A percentile compares a stretch with the other conserved stretches of the same genome.
These are phyloP conservation scores for Tenrec ecaudatus DNA, from an alignment of 2,113 vertebrate species.

Conservation along the genomic window DNA sequence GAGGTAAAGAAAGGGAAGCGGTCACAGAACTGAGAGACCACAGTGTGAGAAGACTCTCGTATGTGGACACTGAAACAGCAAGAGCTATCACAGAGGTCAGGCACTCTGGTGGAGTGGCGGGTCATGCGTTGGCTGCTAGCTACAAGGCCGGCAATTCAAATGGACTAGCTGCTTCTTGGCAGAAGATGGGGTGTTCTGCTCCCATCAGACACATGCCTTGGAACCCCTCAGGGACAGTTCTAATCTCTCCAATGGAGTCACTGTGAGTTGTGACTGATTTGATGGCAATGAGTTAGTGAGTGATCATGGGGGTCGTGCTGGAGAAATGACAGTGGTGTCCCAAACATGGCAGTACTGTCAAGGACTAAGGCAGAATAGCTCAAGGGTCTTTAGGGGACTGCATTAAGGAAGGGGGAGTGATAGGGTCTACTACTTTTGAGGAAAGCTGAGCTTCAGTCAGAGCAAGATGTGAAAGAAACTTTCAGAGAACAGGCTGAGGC, in stretches of 20 bases:
- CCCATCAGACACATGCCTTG: too few relatives aligned
- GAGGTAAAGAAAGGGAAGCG: neutral
- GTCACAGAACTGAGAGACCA: neutral
- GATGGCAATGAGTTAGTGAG: neutral
- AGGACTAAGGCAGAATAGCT: neutral
- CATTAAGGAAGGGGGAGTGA: neutral
- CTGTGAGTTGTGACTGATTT: too few relatives aligned
- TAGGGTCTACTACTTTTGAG: neutral
- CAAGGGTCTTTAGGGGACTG: neutral
- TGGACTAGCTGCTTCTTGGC: too few relatives aligned
- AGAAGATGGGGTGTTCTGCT: too few relatives aligned
- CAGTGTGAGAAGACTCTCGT: neutral
- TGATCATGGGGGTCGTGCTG: neutral
- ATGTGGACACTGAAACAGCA: neutral
- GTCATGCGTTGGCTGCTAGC: too few relatives aligned
- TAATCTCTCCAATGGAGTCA: too few relatives aligned
- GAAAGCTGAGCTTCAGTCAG: neutral
- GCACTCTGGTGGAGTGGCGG: too few relatives aligned
- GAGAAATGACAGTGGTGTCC: neutral
- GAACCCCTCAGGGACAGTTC: too few relatives aligned
- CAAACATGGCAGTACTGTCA: neutral
- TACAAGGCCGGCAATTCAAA: too few relatives aligned
- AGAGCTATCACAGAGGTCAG: neutral
- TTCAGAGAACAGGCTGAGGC: neutral
- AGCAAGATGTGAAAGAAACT: neutral